Base-by-base conservation (phyloP, 2,888 invertebrate genomes). In the Molorchus minor region DNA sequence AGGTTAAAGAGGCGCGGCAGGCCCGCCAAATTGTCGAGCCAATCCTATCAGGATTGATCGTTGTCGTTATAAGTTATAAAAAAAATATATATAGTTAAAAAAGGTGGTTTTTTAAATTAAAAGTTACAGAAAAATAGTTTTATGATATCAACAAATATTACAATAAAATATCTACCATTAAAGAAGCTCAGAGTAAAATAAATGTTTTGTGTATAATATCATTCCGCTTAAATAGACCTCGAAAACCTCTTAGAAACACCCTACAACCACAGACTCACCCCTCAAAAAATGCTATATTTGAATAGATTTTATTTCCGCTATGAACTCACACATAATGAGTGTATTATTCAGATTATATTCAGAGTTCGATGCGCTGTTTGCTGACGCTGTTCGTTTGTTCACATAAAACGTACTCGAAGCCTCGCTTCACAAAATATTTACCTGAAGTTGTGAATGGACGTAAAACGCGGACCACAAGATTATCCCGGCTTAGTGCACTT, bases 221-320 rank as follows among this genome's bases (percentile, higher is more conserved):
- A 25, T 52, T 51, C 13, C 41, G 19, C 41, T 30, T 40, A 52
- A 52, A 52, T 20, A 15, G 3, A 13, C 19, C 19, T 30, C n/a
- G 19, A 52, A 29, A 52, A 41, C 41, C 30, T 30, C 29, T 30
- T 20, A 51, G 30, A 52, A 52, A 17, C 41, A 52, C 41, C 41
- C 52, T 15, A 41, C 40, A 30, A 41, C 41, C 52, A 41, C 52
- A 52, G 44, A 41, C 44, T 17, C 25, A 35, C 58, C 57, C 57
- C 52, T 52, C 62, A 56, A 62, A 66, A n/a, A 68, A 68, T 57
- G 65, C 64, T 57, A 64, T 64, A 69, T 66, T 73, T 76, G 73
- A 76, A 77, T 75, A 70, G 75, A 75, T 70, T 72, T 76, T 76
- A 76, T 78, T 79, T 79, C 78, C 77, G 78, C 79, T 73, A 77